phyloP scores from a whole-genome alignment of 2,113 vertebrate genomes.

The Furnarius figulus region DNA sequence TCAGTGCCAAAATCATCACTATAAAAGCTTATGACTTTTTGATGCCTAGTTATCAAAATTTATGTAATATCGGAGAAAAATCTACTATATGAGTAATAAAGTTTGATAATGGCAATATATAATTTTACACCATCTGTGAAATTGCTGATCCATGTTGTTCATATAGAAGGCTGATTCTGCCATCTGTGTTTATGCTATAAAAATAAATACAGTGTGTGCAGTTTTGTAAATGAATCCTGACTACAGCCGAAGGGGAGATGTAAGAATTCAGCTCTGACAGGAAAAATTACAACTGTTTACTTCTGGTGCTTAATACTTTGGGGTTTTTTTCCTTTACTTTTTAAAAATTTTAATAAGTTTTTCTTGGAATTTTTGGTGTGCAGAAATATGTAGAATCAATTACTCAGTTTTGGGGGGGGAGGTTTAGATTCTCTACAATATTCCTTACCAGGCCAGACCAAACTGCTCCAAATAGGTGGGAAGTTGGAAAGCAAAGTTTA shows the following conservation, averaged over 20 bases:
- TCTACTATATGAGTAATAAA: conserved; percentile 14
- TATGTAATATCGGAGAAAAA: conserved; percentile 54
- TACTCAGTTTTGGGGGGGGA: background rate
- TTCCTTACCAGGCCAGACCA: background rate
- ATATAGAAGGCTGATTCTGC: conserved; percentile 43
- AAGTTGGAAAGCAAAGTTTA: background rate
- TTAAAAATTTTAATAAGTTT: background rate
- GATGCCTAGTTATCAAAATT: conserved; percentile 49
- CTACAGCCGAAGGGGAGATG: conserved; percentile 23
- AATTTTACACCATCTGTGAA: conserved; percentile 52
- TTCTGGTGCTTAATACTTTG: background rate
- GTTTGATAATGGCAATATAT: background rate
- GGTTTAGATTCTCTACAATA: background rate
- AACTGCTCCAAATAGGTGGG: background rate
- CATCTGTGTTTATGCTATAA: conserved; percentile 62
- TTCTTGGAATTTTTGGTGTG: background rate
- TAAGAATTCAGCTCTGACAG: conserved; percentile 35
- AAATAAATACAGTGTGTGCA: conserved; percentile 30
- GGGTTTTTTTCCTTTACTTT: background rate
- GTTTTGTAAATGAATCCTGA: conserved; percentile 49
- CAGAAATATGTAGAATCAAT: background rate
- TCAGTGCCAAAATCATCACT: conserved; percentile 11
- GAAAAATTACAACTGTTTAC: conserved; percentile 48
- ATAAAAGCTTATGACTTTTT: conserved; percentile 19
- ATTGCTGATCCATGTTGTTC: conserved; percentile 40